Base-by-base conservation (phyloP, 2,113 vertebrate species). In the Leucosticte australis region DNA sequence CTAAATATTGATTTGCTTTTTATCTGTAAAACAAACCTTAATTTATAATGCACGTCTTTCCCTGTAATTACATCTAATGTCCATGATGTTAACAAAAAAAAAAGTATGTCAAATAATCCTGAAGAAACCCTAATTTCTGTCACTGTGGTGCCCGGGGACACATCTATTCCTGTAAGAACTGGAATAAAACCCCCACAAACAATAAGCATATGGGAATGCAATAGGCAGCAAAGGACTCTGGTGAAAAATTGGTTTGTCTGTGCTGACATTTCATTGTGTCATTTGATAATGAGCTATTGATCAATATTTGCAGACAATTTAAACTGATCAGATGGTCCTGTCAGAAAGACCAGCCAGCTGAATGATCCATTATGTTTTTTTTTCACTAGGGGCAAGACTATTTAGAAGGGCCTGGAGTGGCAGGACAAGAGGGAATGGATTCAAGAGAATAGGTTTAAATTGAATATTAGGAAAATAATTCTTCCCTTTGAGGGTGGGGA, bases 1-100 rank as follows among this genome's bases (percentile, higher is more conserved):
- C 42, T 92, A 79, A 84, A 88, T 75, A 78, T 62, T 89, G 37
- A 65, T 92, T 85, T 75, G 49, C 35, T 92, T 95, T 91, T 85
- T 65, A 76, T 92, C 52, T 76, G 21, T 63, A 59, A 76, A 82
- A 28, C 50, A 55, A 62, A 47, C 26, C 21, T 79, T 71, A 76
- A 69, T 57, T 92, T 82, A 41, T 79, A 68, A 80, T 14, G 22
- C 28, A 24, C 44, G 27, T 15, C 11, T 65, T 88, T 93, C 39
- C 17, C 13, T 80, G 63, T 77, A 91, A 57, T 91, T 87, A 80
- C 42, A 63, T 33, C 41, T 65, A 82, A 57, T 80, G 50, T 10
- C 91, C 65, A 55, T 4, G 62, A 76, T 69, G 26, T 76, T 87
- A 91, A 70, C n/a, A 41, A 81, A 69, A 83, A 88, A 90, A 83